Percentiles rank a stretch among this genome's conserved stretches.
phyloP scores from a whole-genome alignment of 2,888 invertebrate species.

The Flabesymbios commensalis region DNA sequence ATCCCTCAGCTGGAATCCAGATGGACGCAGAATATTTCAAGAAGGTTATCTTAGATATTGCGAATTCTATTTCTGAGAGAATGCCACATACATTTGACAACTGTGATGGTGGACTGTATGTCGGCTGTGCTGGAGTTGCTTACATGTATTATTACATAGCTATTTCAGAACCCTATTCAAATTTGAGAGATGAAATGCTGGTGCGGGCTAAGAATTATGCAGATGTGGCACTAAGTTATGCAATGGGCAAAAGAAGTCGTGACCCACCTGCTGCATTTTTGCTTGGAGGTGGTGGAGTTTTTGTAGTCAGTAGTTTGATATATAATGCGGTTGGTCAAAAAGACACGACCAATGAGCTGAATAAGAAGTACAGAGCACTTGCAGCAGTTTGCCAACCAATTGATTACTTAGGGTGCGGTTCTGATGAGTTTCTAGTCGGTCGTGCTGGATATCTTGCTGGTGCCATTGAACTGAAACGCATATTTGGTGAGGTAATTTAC shows the following conservation, averaged over 20 bases:
- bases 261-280: slow-evolving; percentile 74
- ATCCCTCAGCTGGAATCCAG: slow-evolving; percentile 34
- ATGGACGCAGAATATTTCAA: slow-evolving; percentile 42
- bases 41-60: slow-evolving; percentile 32
- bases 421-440: slow-evolving; percentile 85
- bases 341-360: slow-evolving; percentile 14
- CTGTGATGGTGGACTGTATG: slow-evolving; percentile 71
- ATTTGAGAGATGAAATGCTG: slow-evolving; percentile 61
- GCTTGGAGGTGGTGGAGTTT: slow-evolving; percentile 79
- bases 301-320: slow-evolving; percentile 68
- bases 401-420: slow-evolving; percentile 61
- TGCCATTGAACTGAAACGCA: slow-evolving; percentile 70
- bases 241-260: slow-evolving; percentile 60
- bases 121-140: slow-evolving; percentile 74
- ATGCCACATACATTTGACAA: slow-evolving; percentile 41
- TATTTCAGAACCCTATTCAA: slow-evolving; percentile 59
- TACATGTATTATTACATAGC: slow-evolving; percentile 77
- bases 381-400: slow-evolving; percentile 63
- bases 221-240: slow-evolving; percentile 68
- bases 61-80: slow-evolving; percentile 38
- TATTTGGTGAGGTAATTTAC: slow-evolving; percentile 38
- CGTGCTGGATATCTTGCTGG: slow-evolving; percentile 82
- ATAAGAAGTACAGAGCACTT: slow-evolving; percentile 61
- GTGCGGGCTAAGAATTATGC: slow-evolving; percentile 70
- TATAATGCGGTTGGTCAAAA: slow-evolving; percentile 59